phyloP scores from a whole-genome alignment of 2,888 invertebrate genomes.

The Smittia aterrima region DNA sequence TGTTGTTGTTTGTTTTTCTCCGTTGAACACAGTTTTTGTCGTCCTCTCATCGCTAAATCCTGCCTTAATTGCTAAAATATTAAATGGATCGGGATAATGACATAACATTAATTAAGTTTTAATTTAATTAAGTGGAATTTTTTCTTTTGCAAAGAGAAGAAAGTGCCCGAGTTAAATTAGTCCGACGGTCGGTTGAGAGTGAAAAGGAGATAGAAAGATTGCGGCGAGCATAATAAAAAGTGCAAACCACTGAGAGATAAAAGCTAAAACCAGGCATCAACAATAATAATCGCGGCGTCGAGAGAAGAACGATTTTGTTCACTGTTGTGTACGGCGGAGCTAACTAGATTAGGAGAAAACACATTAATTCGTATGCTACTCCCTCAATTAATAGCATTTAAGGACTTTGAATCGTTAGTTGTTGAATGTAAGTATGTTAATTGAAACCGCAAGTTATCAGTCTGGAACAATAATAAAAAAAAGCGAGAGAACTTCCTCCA shows the following conservation, averaged over 20 bases:
- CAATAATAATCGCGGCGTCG: neutral
- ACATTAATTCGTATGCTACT: neutral
- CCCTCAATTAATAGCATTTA: conserved; percentile 2
- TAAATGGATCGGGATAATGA: conserved; percentile 36
- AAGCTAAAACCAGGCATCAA: neutral
- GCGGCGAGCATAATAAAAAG: neutral
- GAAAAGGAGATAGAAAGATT: neutral
- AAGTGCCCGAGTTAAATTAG: neutral
- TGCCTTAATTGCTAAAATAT: conserved; percentile 38
- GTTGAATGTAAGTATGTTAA: conserved; percentile 41
- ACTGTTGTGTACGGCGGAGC: neutral
- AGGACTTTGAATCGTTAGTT: conserved; percentile 37
- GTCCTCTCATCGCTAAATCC: conserved; percentile 9
- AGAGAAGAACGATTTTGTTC: neutral
- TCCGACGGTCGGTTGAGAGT: neutral
- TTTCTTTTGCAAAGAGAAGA: neutral
- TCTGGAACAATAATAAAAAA: too few relatives aligned
- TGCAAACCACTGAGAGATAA: neutral
- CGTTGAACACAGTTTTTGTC: neutral
- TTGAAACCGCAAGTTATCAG: neutral
- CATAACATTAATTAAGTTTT: conserved; percentile 32
- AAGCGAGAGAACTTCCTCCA: too few relatives aligned
- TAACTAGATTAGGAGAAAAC: neutral
- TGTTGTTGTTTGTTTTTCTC: conserved; percentile 32
- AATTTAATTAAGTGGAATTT: conserved; percentile 40